Conservation (phyloP, 2,888 invertebrate species). For the Meandrusa payeni region DNA sequence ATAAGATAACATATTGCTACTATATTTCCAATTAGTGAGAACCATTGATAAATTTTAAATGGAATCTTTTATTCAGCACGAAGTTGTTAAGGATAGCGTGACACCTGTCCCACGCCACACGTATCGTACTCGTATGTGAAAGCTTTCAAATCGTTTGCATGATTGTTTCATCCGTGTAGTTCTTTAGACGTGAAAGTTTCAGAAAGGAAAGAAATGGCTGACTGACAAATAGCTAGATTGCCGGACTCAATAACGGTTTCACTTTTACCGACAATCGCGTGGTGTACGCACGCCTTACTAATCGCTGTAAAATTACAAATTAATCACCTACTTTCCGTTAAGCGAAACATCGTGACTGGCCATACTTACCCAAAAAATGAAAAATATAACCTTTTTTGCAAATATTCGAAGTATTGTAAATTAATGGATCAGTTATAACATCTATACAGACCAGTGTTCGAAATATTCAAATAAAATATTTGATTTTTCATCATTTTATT, state of each 20-base stretch:
- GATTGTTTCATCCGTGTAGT: conserved; percentile 10
- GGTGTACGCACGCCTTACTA: conserved; percentile 53
- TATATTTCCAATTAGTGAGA: too few relatives aligned
- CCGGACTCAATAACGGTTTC: conserved; percentile 41
- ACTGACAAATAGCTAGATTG: conserved; percentile 16
- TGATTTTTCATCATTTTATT: too few relatives aligned
- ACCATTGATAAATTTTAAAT: too few relatives aligned
- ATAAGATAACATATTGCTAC: too few relatives aligned
- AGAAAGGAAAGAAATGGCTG: conserved; percentile 12
- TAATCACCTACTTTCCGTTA: conserved; percentile 58
- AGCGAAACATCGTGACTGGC: conserved; percentile 36
- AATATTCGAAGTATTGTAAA: too few relatives aligned
- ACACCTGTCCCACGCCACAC: not conserved
- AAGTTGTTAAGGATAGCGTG: not conserved
- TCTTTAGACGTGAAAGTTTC: conserved; percentile 19
- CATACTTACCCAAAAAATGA: too few relatives aligned
- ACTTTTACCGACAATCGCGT: conserved; percentile 56
- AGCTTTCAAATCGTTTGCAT: conserved; percentile 4
- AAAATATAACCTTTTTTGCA: too few relatives aligned
- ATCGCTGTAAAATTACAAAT: conserved; percentile 56
- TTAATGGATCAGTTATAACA: too few relatives aligned
- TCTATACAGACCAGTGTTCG: too few relatives aligned
- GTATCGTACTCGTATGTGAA: not conserved
- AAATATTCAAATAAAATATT: too few relatives aligned
- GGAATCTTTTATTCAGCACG: too few relatives aligned